Conservation (phyloP, 1,140 invertebrate species). For the Cherax destructor region DNA sequence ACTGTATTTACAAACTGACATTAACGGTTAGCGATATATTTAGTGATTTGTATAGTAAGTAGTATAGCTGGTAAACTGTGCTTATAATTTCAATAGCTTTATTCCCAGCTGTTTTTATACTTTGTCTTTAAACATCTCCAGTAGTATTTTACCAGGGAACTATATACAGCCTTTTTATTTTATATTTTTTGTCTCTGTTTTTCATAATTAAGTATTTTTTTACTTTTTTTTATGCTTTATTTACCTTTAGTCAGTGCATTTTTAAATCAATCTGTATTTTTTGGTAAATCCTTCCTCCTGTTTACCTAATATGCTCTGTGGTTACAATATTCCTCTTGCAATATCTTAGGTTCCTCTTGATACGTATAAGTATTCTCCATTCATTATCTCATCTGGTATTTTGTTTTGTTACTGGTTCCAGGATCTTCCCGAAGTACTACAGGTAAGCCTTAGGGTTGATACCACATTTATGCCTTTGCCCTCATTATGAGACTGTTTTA, state of each 20-base stretch:
- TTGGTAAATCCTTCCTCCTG: not conserved
- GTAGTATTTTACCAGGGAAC: no score
- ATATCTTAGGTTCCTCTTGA: not conserved
- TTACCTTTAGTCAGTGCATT: no score
- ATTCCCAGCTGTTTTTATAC: no score
- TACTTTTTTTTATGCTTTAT: not conserved
- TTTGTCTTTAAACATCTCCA: no score
- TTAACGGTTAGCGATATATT: no score
- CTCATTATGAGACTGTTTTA: not conserved
- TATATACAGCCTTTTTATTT: no score
- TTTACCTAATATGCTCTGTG: not conserved
- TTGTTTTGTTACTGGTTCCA: conserved; percentile 48
- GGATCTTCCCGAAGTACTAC: conserved; percentile 67
- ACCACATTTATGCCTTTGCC: not conserved
- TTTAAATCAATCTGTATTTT: no score
- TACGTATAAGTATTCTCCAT: not conserved
- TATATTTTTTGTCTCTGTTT: no score
- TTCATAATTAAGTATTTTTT: not conserved
- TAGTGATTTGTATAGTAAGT: no score
- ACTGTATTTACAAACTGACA: no score
- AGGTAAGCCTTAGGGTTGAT: conserved; percentile 42
- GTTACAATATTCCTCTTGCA: not conserved
- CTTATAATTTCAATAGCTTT: no score
- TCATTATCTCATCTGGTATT: conserved; percentile 49
- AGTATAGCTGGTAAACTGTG: no score